A percentile compares a stretch with the other conserved stretches of the same genome.
phyloP scores from a whole-genome alignment of 2,113 vertebrate species.

The Accipiter virgatus region DNA sequence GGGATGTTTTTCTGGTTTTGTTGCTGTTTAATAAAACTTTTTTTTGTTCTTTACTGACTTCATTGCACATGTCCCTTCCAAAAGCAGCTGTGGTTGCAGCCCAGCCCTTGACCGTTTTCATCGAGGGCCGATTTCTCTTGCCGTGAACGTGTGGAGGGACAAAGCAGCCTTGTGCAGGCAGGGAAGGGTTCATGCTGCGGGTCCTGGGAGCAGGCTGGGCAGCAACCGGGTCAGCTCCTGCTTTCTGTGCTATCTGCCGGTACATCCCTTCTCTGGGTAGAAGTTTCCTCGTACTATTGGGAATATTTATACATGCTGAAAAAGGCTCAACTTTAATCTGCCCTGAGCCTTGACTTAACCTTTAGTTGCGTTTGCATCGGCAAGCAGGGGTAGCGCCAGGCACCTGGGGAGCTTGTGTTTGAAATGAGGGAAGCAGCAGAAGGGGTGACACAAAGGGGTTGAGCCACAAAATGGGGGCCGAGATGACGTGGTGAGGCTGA shows the following conservation, averaged over 20 bases:
- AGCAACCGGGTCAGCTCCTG: neutral
- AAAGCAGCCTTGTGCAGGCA: neutral
- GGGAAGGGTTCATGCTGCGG: neutral
- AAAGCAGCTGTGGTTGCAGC: neutral
- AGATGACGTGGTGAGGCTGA: fast-evolving
- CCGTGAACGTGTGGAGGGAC: neutral
- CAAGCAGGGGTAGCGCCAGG: neutral
- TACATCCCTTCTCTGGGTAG: neutral
- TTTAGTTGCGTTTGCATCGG: fast-evolving
- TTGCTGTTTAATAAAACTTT: conserved; percentile 40
- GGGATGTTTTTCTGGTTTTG: neutral
- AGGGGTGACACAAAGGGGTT: neutral
- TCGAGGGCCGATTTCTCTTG: neutral
- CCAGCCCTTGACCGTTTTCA: fast-evolving
- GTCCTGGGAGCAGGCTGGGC: neutral
- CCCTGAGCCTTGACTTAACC: neutral
- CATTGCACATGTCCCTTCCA: fast-evolving
- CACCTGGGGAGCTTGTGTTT: neutral
- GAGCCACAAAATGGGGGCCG: neutral
- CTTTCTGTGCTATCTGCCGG: fast-evolving
- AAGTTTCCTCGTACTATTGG: neutral
- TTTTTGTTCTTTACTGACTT: neutral
- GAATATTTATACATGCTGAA: neutral
- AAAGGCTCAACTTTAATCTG: neutral
- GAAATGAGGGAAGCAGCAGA: neutral